These are phyloP conservation scores for Thecocarcelia acutangulata DNA, from an alignment of 2,888 invertebrate genomes.

Conservation along the genomic window DNA sequence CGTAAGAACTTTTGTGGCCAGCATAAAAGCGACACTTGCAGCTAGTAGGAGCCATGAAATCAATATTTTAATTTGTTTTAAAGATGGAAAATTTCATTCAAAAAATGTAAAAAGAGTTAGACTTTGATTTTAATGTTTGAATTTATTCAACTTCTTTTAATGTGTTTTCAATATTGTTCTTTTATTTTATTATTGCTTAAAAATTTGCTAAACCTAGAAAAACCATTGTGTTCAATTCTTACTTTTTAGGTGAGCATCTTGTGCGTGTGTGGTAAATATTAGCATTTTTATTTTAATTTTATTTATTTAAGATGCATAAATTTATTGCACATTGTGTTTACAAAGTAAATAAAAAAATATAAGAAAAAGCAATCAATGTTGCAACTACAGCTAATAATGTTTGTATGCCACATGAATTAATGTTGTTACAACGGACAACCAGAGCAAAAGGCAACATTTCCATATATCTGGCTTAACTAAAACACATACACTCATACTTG, in stretches of 20 bases:
- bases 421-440: constrained; percentile 14
- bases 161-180: constrained; percentile 28
- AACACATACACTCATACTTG: neutral
- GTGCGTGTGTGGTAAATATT: constrained; percentile 60
- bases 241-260: neutral
- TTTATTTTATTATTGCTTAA: constrained; percentile 11
- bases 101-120: neutral
- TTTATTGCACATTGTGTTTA: constrained; percentile 31
- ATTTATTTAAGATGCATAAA: constrained; percentile 63
- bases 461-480: constrained; percentile 22
- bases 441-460: constrained; percentile 36
- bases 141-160: constrained; percentile 39
- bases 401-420: constrained; percentile 48
- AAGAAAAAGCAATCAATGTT: constrained; percentile 23
- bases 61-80: constrained; percentile 24
- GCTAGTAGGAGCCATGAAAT: constrained; percentile 19
- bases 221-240: constrained; percentile 6
- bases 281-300: constrained; percentile 65
- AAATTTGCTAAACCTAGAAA: constrained; percentile 4
- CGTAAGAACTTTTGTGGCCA: constrained; percentile 32
- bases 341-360: neutral
- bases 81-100: neutral
- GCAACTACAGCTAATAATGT: constrained; percentile 17
- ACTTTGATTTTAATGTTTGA: neutral
- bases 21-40: neutral